Evolutionary conservation across 2,888 invertebrate species (phyloP), one percentile per base, ranked within the genome.

Genomic region (Macaria notata): DNA sequence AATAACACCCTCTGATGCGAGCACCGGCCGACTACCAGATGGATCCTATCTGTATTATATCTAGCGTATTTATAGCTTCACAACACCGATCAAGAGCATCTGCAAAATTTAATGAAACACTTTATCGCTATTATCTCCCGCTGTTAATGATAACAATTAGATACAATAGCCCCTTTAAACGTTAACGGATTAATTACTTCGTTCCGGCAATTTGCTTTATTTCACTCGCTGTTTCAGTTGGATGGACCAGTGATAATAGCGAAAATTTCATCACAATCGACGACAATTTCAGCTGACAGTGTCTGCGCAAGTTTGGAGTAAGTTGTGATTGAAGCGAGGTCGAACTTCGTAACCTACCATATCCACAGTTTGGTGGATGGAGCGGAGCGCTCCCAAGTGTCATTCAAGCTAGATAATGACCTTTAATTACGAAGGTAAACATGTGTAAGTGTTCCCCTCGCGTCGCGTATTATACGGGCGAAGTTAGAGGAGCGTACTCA

Each of bases 401-500:
- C 59, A 65, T 65, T 63, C 56, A 55, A 62, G 61, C 57, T 59
- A 60, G 56, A 56, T 62, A 61, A 67, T 66, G 59, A 53, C 56
- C 49, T 63, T 61, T 64, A 66, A 62, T 65, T 62, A 64, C 54
- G 54, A 54, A 59, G 54, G 62, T 64, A 65, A 65, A 64, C 62
- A 62, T 54, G 55, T 63, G 55, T 52, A 54, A 54, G 58, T 57
- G 47, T 50, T 46, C 41, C 52, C 56, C 45, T 50, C 31, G 59
- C 45, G 62, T 65, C 62, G 47, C 53, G 42, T 54, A 56, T 62
- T 64, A 65, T 54, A 62, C 49, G 61, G 62, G 56, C 63, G 61
- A 78, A 78, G 63, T 77, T 81, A 63, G 59, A 68, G 65, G 62
- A 70, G 66, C 63, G 68, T 69, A 65, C 69, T 61, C 64, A 61